Evolutionary conservation across 2,113 vertebrate species (phyloP).

Genomic region (Holacanthus passer): DNA sequence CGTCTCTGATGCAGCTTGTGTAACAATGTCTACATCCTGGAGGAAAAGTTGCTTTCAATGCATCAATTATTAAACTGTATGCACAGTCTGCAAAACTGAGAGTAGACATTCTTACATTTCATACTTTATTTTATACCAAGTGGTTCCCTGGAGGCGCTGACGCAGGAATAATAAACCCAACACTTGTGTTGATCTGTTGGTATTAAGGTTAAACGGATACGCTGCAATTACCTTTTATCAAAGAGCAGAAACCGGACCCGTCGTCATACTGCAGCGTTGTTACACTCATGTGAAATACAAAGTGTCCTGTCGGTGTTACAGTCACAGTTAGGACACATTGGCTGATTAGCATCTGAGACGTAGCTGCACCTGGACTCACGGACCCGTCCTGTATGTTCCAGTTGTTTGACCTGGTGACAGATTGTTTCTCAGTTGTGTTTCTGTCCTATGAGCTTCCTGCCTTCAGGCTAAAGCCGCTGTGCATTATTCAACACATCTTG

Average conservation of each 20-base stretch:
- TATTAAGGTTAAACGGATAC: background rate
- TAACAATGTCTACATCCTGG: conserved; percentile 57
- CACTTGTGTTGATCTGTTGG: background rate
- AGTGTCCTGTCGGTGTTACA: no score
- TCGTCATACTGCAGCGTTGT: background rate
- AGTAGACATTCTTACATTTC: background rate
- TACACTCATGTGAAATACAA: no score
- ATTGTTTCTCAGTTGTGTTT: background rate
- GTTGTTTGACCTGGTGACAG: background rate
- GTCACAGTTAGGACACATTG: no score
- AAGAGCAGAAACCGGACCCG: background rate
- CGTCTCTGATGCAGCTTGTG: conserved; percentile 31
- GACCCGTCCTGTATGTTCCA: background rate
- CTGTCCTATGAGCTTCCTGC: background rate
- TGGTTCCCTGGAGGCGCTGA: background rate
- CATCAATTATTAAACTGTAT: conserved; percentile 59
- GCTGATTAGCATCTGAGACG: background rate
- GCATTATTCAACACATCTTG: conserved; percentile 46
- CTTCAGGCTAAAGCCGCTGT: background rate
- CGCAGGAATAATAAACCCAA: background rate
- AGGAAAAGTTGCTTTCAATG: conserved; percentile 47
- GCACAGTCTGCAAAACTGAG: conserved; percentile 41
- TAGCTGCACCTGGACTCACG: background rate
- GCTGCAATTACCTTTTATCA: background rate
- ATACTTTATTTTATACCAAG: background rate